Percentiles rank a stretch among this genome's conserved stretches.
phyloP scores from a whole-genome alignment of 2,888 invertebrate species.

The Cheiracanthium punctorium region DNA sequence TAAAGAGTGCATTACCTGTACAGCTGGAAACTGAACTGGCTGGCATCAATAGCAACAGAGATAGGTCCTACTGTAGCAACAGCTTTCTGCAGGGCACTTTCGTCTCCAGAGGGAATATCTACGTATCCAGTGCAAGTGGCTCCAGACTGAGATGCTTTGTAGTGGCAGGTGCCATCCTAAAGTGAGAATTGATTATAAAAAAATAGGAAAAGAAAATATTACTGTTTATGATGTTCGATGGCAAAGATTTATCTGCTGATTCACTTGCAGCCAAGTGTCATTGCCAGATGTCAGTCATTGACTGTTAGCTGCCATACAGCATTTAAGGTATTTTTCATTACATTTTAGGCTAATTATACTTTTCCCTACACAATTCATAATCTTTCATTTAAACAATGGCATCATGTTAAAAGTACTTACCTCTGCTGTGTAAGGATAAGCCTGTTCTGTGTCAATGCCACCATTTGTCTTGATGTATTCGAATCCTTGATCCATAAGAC shows the following conservation, averaged over 20 bases:
- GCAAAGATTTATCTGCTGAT: too few species aligned
- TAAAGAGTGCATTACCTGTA: constrained; percentile 40
- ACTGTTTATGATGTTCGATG: too few species aligned
- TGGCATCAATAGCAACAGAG: constrained; percentile 91
- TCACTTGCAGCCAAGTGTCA: too few species aligned
- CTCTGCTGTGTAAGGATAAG: constrained; percentile 75
- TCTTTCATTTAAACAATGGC: too few species aligned
- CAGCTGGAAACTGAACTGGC: constrained; percentile 20
- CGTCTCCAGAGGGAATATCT: constrained; percentile 81
- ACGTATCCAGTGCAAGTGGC: constrained; percentile 88
- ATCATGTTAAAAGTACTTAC: too few species aligned
- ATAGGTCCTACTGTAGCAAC: constrained; percentile 82
- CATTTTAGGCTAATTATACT: too few species aligned
- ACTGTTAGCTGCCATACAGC: too few species aligned
- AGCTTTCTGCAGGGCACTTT: constrained; percentile 71
- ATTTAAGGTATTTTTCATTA: too few species aligned
- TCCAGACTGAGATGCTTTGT: constrained; percentile 80
- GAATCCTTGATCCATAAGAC: constrained; percentile 90
- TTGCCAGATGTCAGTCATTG: too few species aligned
- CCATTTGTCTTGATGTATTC: constrained; percentile 82
- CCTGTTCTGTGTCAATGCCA: constrained; percentile 81
- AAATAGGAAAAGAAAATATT: too few species aligned
- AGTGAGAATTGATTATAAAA: neutral
- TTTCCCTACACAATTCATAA: too few species aligned
- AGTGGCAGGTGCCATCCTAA: constrained; percentile 77